A percentile compares a stretch with the other conserved stretches of the same genome.
Conservation (phyloP, 2,113 vertebrate species). For the Ivindomyrus marchei region DNA sequence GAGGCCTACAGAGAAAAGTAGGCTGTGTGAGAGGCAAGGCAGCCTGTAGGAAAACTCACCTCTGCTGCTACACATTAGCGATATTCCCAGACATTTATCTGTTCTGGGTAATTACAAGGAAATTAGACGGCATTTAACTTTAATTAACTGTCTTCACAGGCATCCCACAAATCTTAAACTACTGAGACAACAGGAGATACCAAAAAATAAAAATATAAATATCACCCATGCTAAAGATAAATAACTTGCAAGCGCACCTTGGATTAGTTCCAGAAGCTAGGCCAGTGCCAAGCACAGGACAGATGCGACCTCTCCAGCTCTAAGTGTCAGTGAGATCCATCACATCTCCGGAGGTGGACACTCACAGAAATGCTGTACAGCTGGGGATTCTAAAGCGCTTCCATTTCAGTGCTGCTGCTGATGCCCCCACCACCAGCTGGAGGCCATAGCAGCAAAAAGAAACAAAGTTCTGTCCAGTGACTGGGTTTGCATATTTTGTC, state of each 20-base stretch:
- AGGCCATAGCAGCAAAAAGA: not conserved
- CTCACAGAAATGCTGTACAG: not conserved
- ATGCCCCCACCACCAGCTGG: not conserved
- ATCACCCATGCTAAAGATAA: not conserved
- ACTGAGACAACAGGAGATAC: not conserved
- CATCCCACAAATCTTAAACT: not conserved
- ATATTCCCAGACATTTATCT: not conserved
- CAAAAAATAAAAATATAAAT: not conserved
- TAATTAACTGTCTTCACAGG: not conserved
- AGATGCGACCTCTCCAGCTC: not conserved
- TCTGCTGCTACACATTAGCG: not conserved
- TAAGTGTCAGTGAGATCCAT: not conserved
- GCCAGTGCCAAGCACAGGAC: not conserved
- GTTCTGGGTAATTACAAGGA: not conserved
- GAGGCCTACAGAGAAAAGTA: not conserved
- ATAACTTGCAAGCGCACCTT: not conserved
- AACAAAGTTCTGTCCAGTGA: not conserved
- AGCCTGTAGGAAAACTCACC: not conserved
- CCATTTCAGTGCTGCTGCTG: not conserved
- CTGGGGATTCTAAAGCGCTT: not conserved
- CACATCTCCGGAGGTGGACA: not conserved
- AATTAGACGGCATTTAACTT: not conserved
- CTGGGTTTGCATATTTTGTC: not conserved
- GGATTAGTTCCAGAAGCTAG: not conserved
- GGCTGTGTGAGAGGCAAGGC: not conserved